Evolutionary conservation across 2,888 invertebrate genomes (phyloP).

Genomic region (Polydesmus complanatus): DNA sequence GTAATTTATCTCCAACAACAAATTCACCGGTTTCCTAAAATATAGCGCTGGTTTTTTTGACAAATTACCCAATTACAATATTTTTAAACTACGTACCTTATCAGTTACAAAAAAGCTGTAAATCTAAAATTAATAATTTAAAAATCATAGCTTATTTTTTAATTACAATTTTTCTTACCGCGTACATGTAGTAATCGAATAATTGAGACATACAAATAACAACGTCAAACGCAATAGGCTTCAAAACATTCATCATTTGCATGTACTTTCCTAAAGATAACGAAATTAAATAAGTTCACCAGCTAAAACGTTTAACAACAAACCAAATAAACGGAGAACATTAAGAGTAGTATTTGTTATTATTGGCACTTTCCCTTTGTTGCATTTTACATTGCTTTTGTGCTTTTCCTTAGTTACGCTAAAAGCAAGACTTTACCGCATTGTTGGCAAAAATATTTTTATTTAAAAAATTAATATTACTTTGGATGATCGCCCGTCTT

Average conservation of each 20-base stretch:
- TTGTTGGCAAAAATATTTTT: too few species aligned
- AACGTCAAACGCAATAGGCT: constrained; percentile 80
- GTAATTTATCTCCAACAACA: constrained; percentile 53
- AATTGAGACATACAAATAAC: constrained; percentile 81
- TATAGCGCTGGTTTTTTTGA: neutral
- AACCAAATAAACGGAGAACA: constrained; percentile 56
- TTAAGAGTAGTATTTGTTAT: constrained; percentile 86
- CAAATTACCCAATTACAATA: neutral
- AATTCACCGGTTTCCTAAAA: constrained; percentile 27
- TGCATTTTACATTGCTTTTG: neutral
- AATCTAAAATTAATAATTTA: too few species aligned
- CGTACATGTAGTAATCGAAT: constrained; percentile 83
- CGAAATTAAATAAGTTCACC: neutral
- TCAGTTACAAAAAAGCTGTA: constrained; percentile 63
- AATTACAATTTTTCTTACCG: constrained; percentile 36
- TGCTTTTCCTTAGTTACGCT: constrained; percentile 17
- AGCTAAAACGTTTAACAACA: constrained; percentile 12
- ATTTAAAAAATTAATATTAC: too few species aligned
- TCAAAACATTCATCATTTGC: constrained; percentile 77
- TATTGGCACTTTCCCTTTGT: constrained; percentile 36
- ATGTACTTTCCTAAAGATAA: constrained; percentile 48
- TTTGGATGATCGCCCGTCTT: constrained; percentile 32
- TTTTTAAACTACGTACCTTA: constrained; percentile 25
- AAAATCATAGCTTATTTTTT: too few species aligned
- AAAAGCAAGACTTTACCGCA: constrained; percentile 45